Evolutionary conservation across 2,797 vertebrate genomes (phyloP).

Genomic region (Acrocephalus scirpaceus): DNA sequence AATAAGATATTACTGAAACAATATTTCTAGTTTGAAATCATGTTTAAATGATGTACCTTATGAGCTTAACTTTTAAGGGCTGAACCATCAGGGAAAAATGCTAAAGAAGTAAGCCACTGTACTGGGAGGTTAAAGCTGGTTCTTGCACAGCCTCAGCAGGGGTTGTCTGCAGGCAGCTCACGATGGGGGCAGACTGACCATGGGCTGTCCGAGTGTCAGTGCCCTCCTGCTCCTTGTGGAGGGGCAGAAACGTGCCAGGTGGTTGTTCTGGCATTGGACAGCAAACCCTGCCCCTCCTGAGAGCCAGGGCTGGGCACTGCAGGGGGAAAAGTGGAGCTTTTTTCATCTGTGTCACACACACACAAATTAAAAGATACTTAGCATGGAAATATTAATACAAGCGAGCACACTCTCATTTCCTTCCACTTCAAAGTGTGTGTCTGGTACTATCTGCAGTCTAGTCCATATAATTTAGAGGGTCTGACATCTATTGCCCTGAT

Average conservation of each 20-base stretch:
- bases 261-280: neutral
- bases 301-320: rapidly evolving
- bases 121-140: neutral
- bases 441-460: neutral
- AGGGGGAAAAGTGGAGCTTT: neutral
- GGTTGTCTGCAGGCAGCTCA: neutral
- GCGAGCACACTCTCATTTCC: neutral
- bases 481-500: conserved; percentile 22
- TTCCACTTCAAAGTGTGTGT: neutral
- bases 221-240: neutral
- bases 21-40: conserved; percentile 21
- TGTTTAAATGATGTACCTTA: neutral
- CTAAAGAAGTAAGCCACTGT: neutral
- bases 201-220: neutral
- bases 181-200: neutral
- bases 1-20: neutral
- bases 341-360: neutral
- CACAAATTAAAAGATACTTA: neutral
- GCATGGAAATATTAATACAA: neutral
- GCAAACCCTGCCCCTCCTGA: neutral
- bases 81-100: neutral
- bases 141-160: neutral
- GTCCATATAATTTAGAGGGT: neutral
- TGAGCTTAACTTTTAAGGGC: neutral
- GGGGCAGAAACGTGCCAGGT: neutral